Base-by-base conservation (phyloP, 2,888 invertebrate genomes). In the Colostygia pectinataria region DNA sequence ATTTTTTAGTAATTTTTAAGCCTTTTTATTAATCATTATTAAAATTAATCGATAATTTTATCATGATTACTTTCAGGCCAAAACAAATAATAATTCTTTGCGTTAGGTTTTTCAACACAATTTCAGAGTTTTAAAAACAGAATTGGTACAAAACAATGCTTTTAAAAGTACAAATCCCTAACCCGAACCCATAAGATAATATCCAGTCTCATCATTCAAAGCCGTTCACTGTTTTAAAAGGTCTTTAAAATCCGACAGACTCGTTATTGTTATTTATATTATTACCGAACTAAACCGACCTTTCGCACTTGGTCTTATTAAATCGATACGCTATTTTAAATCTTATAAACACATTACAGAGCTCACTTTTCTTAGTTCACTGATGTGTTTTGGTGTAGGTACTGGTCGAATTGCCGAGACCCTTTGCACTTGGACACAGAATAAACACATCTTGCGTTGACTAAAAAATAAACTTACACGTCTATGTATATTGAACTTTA, bases 181-280 rank as follows among this genome's bases (percentile, higher is more conserved):
- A 29, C 12, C 28, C 7, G 13, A 39, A 47, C 34, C 25, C 70
- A 61, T 9, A 73, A 77, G 74, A 78, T 77, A 77, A 72, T 68
- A 64, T 62, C 67, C 71, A 67, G 68, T 70, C 75, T 79, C 82
- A 81, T 83, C 77, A 83, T 83, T 86, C 85, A 88, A 83, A 83
- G 76, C 67, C 65, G 74, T 71, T 83, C 81, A 79, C 80, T 80
- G 80, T 83, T 82, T 75, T 75, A 79, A 85, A 84, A 79, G 78
- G 78, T 76, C 77, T 77, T 71, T 74, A 77, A 63, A 72, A 63
- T 70, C 71, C 71, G 71, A 66, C 74, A 77, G 71, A 71, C 72
- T 80, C 77, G 77, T 84, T 84, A 87, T 87, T 88, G 84, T 86
- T 88, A 87, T 87, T 87, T 85, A 86, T 84, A 86, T 83, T 80